These are phyloP conservation scores for Porphyrio hochstetteri DNA, from an alignment of 2,113 vertebrate species.

Conservation along the genomic window DNA sequence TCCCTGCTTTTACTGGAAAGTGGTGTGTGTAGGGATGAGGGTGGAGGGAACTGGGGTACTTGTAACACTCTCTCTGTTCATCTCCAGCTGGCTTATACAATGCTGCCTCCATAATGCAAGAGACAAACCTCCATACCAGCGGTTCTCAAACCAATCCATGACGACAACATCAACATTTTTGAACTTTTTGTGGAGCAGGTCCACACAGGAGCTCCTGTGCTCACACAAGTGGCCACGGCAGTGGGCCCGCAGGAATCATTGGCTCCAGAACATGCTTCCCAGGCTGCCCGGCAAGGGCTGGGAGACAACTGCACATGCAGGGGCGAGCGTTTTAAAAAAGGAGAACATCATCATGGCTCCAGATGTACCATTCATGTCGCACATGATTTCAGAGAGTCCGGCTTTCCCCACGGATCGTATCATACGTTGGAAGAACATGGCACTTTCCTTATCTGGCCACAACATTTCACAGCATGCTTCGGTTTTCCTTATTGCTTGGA, in stretches of 20 bases:
- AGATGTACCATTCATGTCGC: neutral
- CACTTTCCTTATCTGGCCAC: slow-evolving; percentile 18
- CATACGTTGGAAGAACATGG: neutral
- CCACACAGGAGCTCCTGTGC: neutral
- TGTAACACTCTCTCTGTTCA: slow-evolving; percentile 17
- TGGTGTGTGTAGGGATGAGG: slow-evolving; percentile 37
- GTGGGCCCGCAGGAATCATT: fast-evolving
- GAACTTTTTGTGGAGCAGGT: neutral
- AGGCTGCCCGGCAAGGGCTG: fast-evolving
- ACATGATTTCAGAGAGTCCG: neutral
- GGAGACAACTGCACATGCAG: neutral
- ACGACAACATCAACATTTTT: fast-evolving
- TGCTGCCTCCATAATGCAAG: neutral
- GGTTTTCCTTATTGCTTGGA: slow-evolving; percentile 64
- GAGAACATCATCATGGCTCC: neutral
- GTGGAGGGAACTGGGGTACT: slow-evolving; percentile 32
- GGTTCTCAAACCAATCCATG: neutral
- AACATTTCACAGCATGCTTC: neutral
- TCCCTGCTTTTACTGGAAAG: slow-evolving; percentile 61
- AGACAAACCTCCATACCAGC: neutral
- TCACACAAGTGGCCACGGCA: fast-evolving
- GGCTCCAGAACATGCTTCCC: neutral
- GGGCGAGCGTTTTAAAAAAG: neutral
- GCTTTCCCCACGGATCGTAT: neutral
- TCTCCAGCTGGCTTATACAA: slow-evolving; percentile 56